phyloP scores from a whole-genome alignment of 2,113 vertebrate genomes.

The Bubo blakistoni region DNA sequence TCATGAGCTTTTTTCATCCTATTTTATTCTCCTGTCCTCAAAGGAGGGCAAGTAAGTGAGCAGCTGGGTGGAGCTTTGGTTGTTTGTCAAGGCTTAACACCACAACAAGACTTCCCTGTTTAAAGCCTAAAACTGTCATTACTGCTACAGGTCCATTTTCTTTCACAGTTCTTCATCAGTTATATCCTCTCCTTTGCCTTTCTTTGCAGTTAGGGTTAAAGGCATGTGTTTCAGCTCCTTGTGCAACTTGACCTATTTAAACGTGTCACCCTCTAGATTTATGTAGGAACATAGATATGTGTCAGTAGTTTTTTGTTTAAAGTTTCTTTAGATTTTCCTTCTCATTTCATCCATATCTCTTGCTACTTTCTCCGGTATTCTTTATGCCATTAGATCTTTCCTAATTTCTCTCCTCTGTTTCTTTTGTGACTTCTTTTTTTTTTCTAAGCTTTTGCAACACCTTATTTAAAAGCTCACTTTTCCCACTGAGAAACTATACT shows the following conservation, averaged over 20 bases:
- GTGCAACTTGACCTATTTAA: not conserved
- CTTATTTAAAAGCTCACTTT: not conserved
- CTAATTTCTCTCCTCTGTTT: not conserved
- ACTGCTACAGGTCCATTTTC: not conserved
- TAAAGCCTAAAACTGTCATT: not conserved
- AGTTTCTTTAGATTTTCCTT: not conserved
- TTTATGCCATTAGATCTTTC: not conserved
- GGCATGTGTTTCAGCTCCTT: fast-evolving
- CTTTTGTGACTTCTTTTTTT: not conserved
- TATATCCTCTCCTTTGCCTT: not conserved
- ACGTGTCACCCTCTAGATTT: not conserved
- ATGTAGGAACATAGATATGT: not conserved
- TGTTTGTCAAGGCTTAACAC: not conserved
- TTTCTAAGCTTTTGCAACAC: not conserved
- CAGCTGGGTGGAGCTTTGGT: not conserved
- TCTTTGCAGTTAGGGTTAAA: not conserved
- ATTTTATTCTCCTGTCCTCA: not conserved
- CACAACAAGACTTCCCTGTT: not conserved
- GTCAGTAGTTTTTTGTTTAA: not conserved
- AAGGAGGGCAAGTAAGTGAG: not conserved
- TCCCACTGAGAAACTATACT: not conserved
- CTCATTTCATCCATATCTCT: not conserved
- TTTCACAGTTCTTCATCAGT: not conserved
- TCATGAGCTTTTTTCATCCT: not conserved
- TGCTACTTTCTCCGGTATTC: not conserved